Percentiles rank a stretch among this genome's conserved stretches.
Evolutionary conservation across 2,888 invertebrate genomes (phyloP).

Genomic region (Steromphala cineraria): DNA sequence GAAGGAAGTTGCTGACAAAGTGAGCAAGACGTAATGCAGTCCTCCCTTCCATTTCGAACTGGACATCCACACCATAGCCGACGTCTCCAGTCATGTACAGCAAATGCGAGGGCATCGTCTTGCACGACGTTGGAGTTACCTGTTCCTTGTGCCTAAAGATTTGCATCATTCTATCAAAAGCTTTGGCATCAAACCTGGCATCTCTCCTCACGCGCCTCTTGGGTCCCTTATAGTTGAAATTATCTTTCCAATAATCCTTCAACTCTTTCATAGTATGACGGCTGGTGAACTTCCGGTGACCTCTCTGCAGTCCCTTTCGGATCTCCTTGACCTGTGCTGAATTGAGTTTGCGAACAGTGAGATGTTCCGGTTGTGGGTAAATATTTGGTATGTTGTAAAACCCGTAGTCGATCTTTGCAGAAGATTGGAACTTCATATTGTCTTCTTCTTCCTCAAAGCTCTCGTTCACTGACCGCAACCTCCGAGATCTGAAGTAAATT

Average conservation of each 20-base stretch:
- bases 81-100: conserved; percentile 89
- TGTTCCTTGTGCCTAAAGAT: conserved; percentile 42
- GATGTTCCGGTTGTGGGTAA: neutral
- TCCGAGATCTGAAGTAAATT: neutral
- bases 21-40: conserved; percentile 96
- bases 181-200: neutral
- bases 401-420: neutral
- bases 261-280: neutral
- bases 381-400: neutral
- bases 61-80: conserved; percentile 88
- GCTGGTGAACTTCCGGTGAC: neutral
- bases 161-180: conserved; percentile 41
- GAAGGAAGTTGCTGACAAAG: conserved; percentile 93
- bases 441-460: neutral
- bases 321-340: neutral
- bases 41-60: conserved; percentile 92
- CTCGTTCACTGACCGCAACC: conserved; percentile 19
- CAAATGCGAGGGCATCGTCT: conserved; percentile 81
- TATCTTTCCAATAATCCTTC: neutral
- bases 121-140: conserved; percentile 47
- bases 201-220: neutral
- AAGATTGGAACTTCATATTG: neutral
- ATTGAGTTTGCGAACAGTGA: neutral
- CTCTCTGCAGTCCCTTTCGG: neutral
- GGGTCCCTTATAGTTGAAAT: neutral